Evolutionary conservation across 2,797 vertebrate species (phyloP), one percentile per base, ranked within the genome.

Genomic region (Periparus ater): DNA sequence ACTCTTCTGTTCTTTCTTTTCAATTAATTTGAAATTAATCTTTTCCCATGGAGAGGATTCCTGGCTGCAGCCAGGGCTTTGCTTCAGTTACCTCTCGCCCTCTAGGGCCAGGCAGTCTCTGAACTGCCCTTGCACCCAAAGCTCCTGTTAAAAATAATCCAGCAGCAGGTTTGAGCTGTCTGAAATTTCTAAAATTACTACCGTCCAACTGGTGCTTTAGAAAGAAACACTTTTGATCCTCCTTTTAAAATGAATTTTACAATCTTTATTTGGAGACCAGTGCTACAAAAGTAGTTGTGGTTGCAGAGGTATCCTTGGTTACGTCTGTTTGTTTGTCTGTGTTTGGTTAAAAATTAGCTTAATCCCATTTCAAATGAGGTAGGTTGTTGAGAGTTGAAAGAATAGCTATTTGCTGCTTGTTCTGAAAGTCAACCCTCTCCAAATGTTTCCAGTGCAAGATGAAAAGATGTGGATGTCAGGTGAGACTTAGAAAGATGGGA

Each of bases 71-170:
- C 40, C 9, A 2, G 65, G 66, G 42, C 38, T 86, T 90, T 78
- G 14, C 50, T 82, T 76, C 44, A n/a, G 45, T 73, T 62, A 74
- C 53, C 57, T 90, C 42, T 91, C 1, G 0, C 61, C n/a, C 38
- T 83, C 57, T 2, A 1, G 34, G 42, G 45, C 54, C 2, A 0
- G 50, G 38, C 11, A 1, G 57, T 36, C 58, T 86, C 85, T 29
- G 17, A 81, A 65, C 75, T 70, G 79, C 62, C 55, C 66, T 74
- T 88, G 58, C 42, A 55, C 60, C 30, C 73, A 78, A 36, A 50
- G 68, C 19, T 88, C 44, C 79, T 75, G 81, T 94, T 91, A 95
- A 95, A 96, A 95, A 95, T 95, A 95, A 83, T 90, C 74, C 76
- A 93, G 61, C 88, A 93, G 70, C 61, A 68, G 38, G 29, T 71